Percentiles rank a stretch among this genome's conserved stretches.
These are phyloP conservation scores for Dryoscopus gambensis DNA, from an alignment of 2,113 vertebrate species.

Conservation along the genomic window DNA sequence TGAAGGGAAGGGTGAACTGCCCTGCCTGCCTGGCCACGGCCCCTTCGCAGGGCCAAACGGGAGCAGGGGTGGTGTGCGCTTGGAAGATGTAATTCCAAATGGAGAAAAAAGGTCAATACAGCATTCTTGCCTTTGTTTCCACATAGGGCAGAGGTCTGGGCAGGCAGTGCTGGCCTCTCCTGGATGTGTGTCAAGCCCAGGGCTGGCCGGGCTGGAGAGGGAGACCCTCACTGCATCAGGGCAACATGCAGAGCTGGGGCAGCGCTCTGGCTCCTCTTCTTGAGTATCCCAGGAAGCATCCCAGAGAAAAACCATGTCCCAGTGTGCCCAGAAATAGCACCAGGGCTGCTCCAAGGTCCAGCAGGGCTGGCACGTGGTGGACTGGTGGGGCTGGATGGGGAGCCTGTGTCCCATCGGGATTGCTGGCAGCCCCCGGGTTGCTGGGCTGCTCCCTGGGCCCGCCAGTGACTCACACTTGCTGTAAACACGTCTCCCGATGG, in stretches of 20 bases:
- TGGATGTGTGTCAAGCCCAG: neutral
- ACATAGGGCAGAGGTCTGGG: neutral
- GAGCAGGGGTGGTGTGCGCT: neutral
- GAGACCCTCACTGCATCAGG: neutral
- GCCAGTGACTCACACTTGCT: neutral
- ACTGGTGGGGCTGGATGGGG: neutral
- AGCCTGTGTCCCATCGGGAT: fast-evolving
- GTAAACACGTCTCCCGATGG: neutral
- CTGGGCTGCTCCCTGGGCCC: neutral
- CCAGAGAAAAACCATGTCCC: neutral
- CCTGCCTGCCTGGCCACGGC: neutral
- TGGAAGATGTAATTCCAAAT: neutral
- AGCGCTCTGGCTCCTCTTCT: fast-evolving
- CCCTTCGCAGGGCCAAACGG: fast-evolving
- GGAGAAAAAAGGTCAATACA: neutral
- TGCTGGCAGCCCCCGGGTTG: fast-evolving
- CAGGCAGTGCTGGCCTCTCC: neutral
- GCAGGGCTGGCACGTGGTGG: fast-evolving
- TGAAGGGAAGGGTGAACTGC: neutral
- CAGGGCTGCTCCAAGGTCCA: neutral
- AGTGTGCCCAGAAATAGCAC: fast-evolving
- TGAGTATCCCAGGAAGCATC: neutral
- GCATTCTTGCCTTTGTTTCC: neutral
- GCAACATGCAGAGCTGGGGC: neutral
- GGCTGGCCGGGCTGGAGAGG: neutral